Evolutionary conservation across 2,888 invertebrate species (phyloP), one percentile per base, ranked within the genome.

Genomic region (Andrena camellia): DNA sequence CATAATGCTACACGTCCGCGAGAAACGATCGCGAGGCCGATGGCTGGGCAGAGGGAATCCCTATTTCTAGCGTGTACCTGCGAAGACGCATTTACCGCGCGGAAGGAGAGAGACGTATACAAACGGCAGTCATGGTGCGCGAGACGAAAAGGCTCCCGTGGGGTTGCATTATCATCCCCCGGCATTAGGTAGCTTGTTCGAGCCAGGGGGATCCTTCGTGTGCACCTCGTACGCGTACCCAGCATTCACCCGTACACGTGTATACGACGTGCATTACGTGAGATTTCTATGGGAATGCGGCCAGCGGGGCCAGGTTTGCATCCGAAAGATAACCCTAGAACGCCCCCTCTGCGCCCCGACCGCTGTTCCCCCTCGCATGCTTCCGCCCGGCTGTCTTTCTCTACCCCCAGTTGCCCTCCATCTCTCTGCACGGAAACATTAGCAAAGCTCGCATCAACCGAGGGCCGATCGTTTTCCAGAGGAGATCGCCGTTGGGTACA

Each of bases 241-340:
- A 78, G 77, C 76, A 85, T 84, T 72, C 81, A 60, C 35, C 64
- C 62, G 68, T 84, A 88, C 87, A 87, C 84, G 86, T 87, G 87
- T 87, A 89, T 83, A 88, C 80, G 85, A 83, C 79, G 81, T 68
- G 87, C 84, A 87, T 90, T 87, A 89, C 89, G 87, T 79, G 87
- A 85, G 89, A 91, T 90, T 91, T 91, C 90, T 91, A 91, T 91
- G 89, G 90, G 88, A 90, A 90, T 83, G 84, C 86, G 80, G 78
- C 83, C 84, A 83, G 80, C 81, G 81, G 81, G 76, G 79, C 79
- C 69, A 73, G 69, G 83, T 88, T 87, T 88, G 85, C 81, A 86
- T 86, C 77, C 86, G 84, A 87, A 89, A 89, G 91, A 91, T 91
- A 91, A 90, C 86, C 90, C 84, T 77, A 74, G 72, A 66, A 63